phyloP scores from a whole-genome alignment of 92 coral and sea anemone genomes.

The Epizoanthus ramosus region DNA sequence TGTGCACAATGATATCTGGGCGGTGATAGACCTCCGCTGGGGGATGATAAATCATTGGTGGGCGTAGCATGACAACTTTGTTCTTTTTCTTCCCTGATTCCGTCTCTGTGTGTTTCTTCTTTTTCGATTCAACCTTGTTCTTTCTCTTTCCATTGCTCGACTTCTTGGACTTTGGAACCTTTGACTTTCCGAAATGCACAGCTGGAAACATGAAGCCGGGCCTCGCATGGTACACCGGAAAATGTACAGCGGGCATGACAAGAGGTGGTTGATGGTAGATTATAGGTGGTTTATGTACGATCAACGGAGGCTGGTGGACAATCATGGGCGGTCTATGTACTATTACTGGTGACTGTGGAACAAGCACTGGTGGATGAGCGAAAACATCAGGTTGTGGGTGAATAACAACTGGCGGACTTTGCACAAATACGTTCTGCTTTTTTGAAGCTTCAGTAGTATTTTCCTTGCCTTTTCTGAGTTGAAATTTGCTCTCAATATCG shows the following conservation, averaged over 20 bases:
- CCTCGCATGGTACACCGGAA: slow-evolving; percentile 53
- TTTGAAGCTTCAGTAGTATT: slow-evolving; percentile 33
- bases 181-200: slow-evolving; percentile 56
- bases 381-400: slow-evolving; percentile 75
- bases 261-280: slow-evolving; percentile 78
- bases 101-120: slow-evolving; percentile 5
- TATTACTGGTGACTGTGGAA: slow-evolving; percentile 72
- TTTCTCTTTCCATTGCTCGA: neutral
- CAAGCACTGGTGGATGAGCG: slow-evolving; percentile 73
- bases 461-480: neutral
- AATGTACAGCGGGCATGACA: slow-evolving; percentile 62
- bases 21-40: slow-evolving; percentile 98
- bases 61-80: slow-evolving; percentile 80
- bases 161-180: slow-evolving; percentile 36
- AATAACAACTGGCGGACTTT: slow-evolving; percentile 76
- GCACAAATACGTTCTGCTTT: slow-evolving; percentile 68
- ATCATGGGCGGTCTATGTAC: slow-evolving; percentile 77
- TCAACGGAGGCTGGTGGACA: slow-evolving; percentile 76
- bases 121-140: slow-evolving; percentile 22
- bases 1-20: slow-evolving; percentile 87
- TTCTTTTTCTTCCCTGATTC: slow-evolving; percentile 78
- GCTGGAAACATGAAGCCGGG: slow-evolving; percentile 44
- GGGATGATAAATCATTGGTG: slow-evolving; percentile 96
- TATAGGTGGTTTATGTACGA: slow-evolving; percentile 76
- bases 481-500: neutral